phyloP scores from a whole-genome alignment of 2,113 vertebrate species.

The Isichthys henryi region DNA sequence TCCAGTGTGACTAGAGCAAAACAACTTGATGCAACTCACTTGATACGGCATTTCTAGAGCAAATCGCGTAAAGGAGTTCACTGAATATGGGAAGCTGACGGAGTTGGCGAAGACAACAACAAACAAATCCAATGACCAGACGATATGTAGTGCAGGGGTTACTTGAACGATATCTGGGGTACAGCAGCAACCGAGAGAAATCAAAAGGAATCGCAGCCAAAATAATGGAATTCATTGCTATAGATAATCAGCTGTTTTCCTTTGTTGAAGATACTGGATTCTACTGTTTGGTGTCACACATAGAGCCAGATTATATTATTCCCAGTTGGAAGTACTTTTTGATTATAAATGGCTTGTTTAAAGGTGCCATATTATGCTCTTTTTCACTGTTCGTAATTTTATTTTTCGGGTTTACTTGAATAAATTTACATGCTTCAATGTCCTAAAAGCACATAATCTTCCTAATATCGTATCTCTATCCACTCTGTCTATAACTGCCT shows the following conservation, averaged over 20 bases:
- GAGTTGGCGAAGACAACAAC: background rate
- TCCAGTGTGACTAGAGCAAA: background rate
- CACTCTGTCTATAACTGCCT: background rate
- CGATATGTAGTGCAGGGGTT: background rate
- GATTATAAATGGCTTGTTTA: background rate
- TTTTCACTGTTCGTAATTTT: background rate
- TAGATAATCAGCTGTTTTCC: background rate
- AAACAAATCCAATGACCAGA: background rate
- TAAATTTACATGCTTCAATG: background rate
- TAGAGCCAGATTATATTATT: background rate
- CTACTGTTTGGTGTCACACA: background rate
- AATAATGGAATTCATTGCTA: background rate
- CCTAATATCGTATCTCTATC: background rate
- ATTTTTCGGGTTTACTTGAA: background rate
- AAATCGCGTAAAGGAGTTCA: background rate
- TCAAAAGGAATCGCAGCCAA: background rate
- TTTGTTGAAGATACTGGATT: background rate
- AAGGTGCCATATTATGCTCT: background rate
- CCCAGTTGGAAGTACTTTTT: background rate
- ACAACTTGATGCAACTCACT: background rate
- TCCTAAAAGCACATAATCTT: background rate
- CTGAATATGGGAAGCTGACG: background rate
- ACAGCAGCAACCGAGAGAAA: background rate
- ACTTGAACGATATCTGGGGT: background rate
- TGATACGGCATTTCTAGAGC: background rate